phyloP scores from a whole-genome alignment of 2,797 vertebrate genomes.

The Neopelma chrysocephalum region DNA sequence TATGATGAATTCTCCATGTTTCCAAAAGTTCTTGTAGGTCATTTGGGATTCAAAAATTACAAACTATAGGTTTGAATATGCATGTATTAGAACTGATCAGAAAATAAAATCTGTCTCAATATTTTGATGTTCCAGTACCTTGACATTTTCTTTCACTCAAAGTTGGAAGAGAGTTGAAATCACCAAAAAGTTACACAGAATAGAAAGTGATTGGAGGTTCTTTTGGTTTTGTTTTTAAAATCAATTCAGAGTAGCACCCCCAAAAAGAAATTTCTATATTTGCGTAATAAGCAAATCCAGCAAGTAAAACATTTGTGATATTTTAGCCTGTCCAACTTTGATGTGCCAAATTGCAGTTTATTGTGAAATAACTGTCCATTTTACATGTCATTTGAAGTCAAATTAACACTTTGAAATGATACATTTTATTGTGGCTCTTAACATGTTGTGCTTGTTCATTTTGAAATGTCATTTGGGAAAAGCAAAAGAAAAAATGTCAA shows the following conservation, averaged over 20 bases:
- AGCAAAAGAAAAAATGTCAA: not conserved
- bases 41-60: not conserved
- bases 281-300: not conserved
- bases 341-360: not conserved
- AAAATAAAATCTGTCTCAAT: not conserved
- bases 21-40: not conserved
- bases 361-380: constrained; percentile 17
- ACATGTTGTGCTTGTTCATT: not conserved
- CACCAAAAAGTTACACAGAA: not conserved
- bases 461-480: not conserved
- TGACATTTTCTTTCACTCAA: not conserved
- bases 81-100: not conserved
- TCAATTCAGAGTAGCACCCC: fast-evolving
- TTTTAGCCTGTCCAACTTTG: not conserved
- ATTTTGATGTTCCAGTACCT: not conserved
- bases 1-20: not conserved
- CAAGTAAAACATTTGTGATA: not conserved
- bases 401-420: not conserved
- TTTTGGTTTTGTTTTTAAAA: not conserved
- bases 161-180: not conserved
- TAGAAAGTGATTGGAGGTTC: fast-evolving
- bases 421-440: not conserved
- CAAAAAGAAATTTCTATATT: not conserved
- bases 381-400: not conserved
- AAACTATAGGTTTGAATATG: not conserved